phyloP scores from a whole-genome alignment of 2,797 vertebrate species.

The Sparus aurata region DNA sequence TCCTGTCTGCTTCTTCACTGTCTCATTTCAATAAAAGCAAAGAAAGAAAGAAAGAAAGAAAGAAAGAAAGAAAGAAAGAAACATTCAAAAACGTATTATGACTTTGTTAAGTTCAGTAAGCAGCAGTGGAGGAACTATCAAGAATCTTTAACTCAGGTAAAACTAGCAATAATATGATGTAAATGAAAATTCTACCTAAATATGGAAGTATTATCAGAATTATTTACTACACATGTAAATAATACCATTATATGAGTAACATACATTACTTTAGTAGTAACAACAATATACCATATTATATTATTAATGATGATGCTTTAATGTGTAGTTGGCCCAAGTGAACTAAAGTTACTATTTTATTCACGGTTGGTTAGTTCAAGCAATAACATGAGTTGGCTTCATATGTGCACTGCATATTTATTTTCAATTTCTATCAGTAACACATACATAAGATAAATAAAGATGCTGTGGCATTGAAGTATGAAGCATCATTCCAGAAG shows the following conservation, averaged over 20 bases:
- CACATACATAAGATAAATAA: neutral
- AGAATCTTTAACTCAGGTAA: neutral
- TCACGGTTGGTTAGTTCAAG: neutral
- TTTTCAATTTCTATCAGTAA: neutral
- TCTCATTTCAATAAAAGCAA: too few relatives aligned
- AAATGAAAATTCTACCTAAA: neutral
- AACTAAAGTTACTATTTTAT: neutral
- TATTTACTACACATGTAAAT: neutral
- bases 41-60: too few relatives aligned
- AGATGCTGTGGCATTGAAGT: neutral
- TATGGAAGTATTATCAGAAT: neutral
- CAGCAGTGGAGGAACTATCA: neutral
- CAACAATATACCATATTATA: too few relatives aligned
- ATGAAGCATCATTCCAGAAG: neutral
- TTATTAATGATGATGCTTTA: neutral
- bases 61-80: too few relatives aligned
- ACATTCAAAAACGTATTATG: neutral
- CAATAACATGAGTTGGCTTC: neutral
- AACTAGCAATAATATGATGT: neutral
- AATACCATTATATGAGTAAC: too few relatives aligned
- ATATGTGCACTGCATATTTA: neutral
- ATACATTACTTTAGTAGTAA: too few relatives aligned
- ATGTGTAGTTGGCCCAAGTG: neutral
- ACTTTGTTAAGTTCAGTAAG: neutral
- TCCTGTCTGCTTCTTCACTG: too few relatives aligned